A percentile compares a stretch with the other conserved stretches of the same genome.
Conservation (phyloP, 2,888 invertebrate genomes). For the Beris morrisii region DNA sequence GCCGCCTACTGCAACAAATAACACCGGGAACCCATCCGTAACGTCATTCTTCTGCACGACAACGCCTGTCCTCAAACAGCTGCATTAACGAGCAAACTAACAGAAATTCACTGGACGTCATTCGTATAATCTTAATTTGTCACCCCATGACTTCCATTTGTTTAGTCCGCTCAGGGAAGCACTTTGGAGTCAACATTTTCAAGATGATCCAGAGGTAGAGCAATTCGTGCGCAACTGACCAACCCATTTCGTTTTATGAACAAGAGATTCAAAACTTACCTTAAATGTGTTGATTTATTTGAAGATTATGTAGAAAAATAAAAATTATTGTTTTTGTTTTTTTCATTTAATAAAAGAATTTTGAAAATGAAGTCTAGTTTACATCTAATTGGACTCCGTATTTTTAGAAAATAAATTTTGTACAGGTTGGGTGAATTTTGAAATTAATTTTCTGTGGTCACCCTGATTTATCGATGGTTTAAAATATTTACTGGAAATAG, state of each 20-base stretch:
- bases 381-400: too few relatives aligned
- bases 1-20: too few relatives aligned
- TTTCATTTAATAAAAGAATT: too few relatives aligned
- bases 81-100: too few relatives aligned
- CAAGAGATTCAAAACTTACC: too few relatives aligned
- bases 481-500: too few relatives aligned
- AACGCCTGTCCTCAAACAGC: too few relatives aligned
- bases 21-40: too few relatives aligned
- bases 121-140: background rate
- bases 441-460: background rate
- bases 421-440: background rate
- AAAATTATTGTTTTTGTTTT: conserved; percentile 49
- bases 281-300: background rate
- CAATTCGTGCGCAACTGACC: background rate
- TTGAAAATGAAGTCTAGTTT: too few relatives aligned
- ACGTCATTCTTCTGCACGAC: too few relatives aligned
- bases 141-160: background rate
- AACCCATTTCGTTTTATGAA: background rate
- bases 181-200: background rate
- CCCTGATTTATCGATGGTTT: background rate
- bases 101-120: too few relatives aligned
- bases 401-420: too few relatives aligned
- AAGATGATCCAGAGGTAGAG: background rate
- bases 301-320: conserved; percentile 5
- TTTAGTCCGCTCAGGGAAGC: background rate